Conservation (phyloP, 2,888 invertebrate species). For the Asteroscopus sphinx region DNA sequence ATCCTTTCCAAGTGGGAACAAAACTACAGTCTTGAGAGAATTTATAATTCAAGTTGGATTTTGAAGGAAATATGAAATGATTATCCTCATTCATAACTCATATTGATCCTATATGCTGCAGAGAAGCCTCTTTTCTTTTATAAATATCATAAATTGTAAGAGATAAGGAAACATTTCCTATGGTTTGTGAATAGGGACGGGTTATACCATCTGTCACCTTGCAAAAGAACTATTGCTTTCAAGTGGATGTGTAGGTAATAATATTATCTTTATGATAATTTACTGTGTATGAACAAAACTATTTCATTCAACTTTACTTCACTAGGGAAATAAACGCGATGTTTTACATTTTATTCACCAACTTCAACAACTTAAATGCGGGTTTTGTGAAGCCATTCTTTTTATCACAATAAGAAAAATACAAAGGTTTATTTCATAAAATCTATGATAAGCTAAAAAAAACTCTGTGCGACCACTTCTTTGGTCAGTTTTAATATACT, state of each 20-base stretch:
- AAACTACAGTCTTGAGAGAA: too few relatives aligned
- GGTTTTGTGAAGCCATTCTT: too few relatives aligned
- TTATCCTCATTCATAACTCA: neutral
- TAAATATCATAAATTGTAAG: neutral
- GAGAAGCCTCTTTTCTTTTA: neutral
- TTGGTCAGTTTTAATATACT: too few relatives aligned
- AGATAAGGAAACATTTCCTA: neutral
- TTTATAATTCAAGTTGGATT: too few relatives aligned
- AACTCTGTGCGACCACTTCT: too few relatives aligned
- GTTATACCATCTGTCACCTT: neutral
- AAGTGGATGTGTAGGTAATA: slow-evolving; percentile 15
- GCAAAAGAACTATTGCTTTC: slow-evolving; percentile 23
- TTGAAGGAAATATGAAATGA: too few relatives aligned
- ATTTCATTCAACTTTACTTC: slow-evolving; percentile 16
- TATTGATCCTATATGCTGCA: neutral
- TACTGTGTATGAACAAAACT: slow-evolving; percentile 8
- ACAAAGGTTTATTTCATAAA: too few relatives aligned
- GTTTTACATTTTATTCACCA: slow-evolving; percentile 3
- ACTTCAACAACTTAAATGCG: neutral
- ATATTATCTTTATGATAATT: slow-evolving; percentile 27
- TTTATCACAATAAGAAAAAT: too few relatives aligned
- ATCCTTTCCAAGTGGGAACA: too few relatives aligned
- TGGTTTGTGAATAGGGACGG: neutral
- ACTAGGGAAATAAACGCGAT: slow-evolving; percentile 29
- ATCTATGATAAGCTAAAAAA: too few relatives aligned